Evolutionary conservation across 2,888 invertebrate species (phyloP).

Genomic region (Harpalus rufipes): DNA sequence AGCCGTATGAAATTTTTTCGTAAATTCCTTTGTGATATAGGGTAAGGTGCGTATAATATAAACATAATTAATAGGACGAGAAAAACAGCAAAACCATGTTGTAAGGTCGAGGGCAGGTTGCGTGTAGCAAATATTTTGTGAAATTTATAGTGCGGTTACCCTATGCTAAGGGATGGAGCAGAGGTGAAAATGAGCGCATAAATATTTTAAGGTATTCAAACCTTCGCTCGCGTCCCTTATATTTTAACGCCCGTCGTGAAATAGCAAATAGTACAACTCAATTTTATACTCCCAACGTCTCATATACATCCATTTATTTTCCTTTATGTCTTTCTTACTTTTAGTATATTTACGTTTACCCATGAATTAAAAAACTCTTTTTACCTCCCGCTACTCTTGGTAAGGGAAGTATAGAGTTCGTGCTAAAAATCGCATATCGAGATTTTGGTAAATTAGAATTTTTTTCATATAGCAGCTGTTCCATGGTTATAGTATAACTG

Average conservation of each 20-base stretch:
- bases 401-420: too few relatives aligned
- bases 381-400: too few relatives aligned
- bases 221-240: constrained; percentile 21
- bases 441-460: too few relatives aligned
- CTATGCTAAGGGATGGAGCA: constrained; percentile 45
- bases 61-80: constrained; percentile 40
- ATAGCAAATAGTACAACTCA: constrained; percentile 30
- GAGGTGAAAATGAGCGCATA: constrained; percentile 52
- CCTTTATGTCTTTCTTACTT: neutral
- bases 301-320: neutral
- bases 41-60: constrained; percentile 12
- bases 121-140: constrained; percentile 43
- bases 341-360: neutral
- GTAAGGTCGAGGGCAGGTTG: constrained; percentile 7
- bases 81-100: constrained; percentile 34
- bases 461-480: too few relatives aligned
- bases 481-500: too few relatives aligned
- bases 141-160: constrained; percentile 43
- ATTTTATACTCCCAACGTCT: neutral
- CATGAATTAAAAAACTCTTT: neutral
- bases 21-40: neutral
- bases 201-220: constrained; percentile 52
- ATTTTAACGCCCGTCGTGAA: constrained; percentile 32
- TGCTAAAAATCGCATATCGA: too few relatives aligned
- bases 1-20: neutral